Evolutionary conservation across 2,113 vertebrate species (phyloP).

Genomic region (Ptyas mucosa): DNA sequence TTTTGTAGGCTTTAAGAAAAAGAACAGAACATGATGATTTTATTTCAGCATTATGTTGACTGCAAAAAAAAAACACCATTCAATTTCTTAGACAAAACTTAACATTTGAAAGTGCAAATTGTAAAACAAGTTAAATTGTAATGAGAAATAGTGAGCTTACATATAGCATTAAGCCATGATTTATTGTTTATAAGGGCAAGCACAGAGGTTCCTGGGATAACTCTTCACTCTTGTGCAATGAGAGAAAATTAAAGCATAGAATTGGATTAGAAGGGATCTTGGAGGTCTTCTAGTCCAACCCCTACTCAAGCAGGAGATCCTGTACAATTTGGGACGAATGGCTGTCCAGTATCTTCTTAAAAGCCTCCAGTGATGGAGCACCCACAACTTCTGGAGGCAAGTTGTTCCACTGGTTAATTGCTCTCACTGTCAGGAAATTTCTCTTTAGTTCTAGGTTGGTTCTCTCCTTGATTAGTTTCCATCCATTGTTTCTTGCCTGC

Average conservation of each 20-base stretch:
- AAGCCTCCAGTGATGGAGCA: no score
- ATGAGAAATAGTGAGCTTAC: not conserved
- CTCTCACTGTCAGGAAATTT: no score
- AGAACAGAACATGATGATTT: not conserved
- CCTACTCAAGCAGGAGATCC: no score
- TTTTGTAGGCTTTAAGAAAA: not conserved
- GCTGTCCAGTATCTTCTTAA: no score
- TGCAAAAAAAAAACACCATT: not conserved
- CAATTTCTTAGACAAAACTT: not conserved
- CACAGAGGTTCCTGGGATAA: not conserved
- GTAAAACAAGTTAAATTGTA: not conserved
- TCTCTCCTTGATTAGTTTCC: no score
- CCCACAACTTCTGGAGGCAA: no score
- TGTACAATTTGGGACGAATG: no score
- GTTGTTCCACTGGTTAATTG: no score
- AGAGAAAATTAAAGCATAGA: not conserved
- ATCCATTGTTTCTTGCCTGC: no score
- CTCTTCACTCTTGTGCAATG: not conserved
- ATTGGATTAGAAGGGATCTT: no score
- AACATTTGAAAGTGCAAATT: not conserved
- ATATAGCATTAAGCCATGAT: not conserved
- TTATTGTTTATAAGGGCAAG: not conserved
- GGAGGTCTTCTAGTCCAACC: no score
- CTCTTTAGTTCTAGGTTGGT: no score
- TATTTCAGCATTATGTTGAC: not conserved